Base-by-base conservation (phyloP, 2,113 vertebrate species). In the Fulmarus glacialis region DNA sequence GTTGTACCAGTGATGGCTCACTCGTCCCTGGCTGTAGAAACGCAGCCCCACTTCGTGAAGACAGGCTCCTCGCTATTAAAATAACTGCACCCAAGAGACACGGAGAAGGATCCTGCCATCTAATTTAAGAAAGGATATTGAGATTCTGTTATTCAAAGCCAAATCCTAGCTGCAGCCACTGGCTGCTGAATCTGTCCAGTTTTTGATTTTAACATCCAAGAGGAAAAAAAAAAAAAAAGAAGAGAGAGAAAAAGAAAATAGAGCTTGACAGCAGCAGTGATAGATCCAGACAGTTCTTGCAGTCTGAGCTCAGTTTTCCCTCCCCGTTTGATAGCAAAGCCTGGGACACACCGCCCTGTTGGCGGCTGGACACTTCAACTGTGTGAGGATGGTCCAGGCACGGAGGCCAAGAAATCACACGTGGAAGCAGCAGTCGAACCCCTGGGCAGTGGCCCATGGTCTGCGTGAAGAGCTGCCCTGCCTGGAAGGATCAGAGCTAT, bases 1-100 rank as follows among this genome's bases (percentile, higher is more conserved):
- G 73, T 24, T 29, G 3, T 1, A 32, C 56, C 81, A 84, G 58
- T 1, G 53, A 70, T 1, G 1, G 50, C 50, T 94, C 64, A 27
- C 50, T 48, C 6, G 10, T 7, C 73, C 68, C 47, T 34, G 47
- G 26, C 70, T 43, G 77, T 32, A 60, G 40, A 73, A 75, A 78
- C 2, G 0, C 73, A 63, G 47, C 63, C 74, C 23, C 0, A 1
- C 62, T 34, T 26, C 3, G 1, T 20, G 63, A 40, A 67, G 52
- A 47, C 45, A 50, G 50, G 52, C 77, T 93, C 72, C 80, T 74
- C 2, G 8, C 68, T 50, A 8, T 55, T 81, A 18, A 60, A 95
- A 55, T 32, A 82, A 74, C 60, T 9, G 59, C 80, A 82, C 72
- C 34, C 89, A 26, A 22, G 93, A 79, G 89, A 95, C 47, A 24